Conservation (phyloP, 2,113 vertebrate genomes). For the Phalacrocorax aristotelis region DNA sequence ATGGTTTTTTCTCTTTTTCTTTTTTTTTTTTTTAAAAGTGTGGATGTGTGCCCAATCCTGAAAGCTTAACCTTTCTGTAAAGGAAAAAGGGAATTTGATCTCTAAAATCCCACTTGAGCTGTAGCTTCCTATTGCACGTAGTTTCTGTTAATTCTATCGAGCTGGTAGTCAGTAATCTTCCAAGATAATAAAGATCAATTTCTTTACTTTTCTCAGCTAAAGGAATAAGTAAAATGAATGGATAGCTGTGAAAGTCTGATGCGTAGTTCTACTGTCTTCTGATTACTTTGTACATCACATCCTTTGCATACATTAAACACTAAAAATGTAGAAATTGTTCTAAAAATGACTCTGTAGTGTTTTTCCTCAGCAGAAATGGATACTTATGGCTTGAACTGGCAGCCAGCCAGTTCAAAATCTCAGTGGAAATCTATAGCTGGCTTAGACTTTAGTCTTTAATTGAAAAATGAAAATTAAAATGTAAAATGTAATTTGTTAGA, state of each 20-base stretch:
- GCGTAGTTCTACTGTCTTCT: neutral
- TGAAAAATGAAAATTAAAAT: constrained; percentile 50
- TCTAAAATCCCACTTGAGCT: neutral
- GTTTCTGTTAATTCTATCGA: neutral
- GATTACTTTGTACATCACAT: neutral
- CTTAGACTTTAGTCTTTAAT: constrained; percentile 34
- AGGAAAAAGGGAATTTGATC: neutral
- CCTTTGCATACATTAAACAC: neutral
- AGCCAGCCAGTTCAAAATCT: neutral
- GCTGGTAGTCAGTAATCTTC: neutral
- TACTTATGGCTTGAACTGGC: constrained; percentile 16
- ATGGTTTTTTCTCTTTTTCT: too few species aligned
- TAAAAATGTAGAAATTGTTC: constrained; percentile 12
- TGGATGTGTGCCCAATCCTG: neutral
- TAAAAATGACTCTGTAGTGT: neutral
- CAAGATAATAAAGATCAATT: neutral
- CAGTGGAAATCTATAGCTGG: neutral
- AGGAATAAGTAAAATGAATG: neutral
- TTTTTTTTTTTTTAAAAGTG: neutral
- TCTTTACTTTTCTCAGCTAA: neutral
- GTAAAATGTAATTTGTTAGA: constrained; percentile 13
- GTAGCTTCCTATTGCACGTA: neutral
- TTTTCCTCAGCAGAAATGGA: constrained; percentile 13
- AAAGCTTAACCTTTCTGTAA: neutral
- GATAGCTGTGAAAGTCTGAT: neutral